Evolutionary conservation across 2,797 vertebrate species (phyloP), one percentile per base, ranked within the genome.

Genomic region (Brachyrhaphis roseni): DNA sequence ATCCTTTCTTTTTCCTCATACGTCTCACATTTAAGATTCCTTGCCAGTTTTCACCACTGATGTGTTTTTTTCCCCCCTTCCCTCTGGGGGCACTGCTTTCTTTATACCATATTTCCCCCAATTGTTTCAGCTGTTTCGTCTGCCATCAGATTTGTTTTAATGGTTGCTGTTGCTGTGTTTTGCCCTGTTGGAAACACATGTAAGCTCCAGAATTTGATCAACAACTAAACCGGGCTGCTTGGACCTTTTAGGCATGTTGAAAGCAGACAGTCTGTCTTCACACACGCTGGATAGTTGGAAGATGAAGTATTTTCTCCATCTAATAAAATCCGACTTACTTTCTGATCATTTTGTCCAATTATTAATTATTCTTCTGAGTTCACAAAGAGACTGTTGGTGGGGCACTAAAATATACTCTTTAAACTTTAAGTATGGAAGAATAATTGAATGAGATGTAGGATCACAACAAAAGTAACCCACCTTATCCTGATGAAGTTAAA

Each of bases 21-120:
- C 72, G 10, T 57, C 64, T n/a, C 41, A 45, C 72, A 78, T 79
- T 36, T 76, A 26, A 79, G 78, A 23, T 77, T 16, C 20, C 28
- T 13, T 57, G 59, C 36, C 51, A 70, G 10, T 47, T 59, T 78
- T 31, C 15, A 31, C 28, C 70, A 47, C 13, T 68, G 34, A 57
- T 46, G 57, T 51, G 28, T 7, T 73, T 11, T 46, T 47, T 6
- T 8, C 8, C 26, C 2, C 20, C 8, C 23, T 53, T 75, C 55
- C 64, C 31, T 47, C 53, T 72, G 2, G 26, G 41, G 47, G n/a
- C 55, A 4, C 64, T 15, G 23, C 36, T 5, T 41, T 43, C 46
- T 68, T 36, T 74, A 74, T 53, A 39, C 8, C 23, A 53, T 76
- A 34, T 2, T 3, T 20, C 36, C 3, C 0, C 10, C 36, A 68